A percentile compares a stretch with the other conserved stretches of the same genome.
Conservation (phyloP, 2,113 vertebrate genomes). For the Reinhardtius hippoglossoides region DNA sequence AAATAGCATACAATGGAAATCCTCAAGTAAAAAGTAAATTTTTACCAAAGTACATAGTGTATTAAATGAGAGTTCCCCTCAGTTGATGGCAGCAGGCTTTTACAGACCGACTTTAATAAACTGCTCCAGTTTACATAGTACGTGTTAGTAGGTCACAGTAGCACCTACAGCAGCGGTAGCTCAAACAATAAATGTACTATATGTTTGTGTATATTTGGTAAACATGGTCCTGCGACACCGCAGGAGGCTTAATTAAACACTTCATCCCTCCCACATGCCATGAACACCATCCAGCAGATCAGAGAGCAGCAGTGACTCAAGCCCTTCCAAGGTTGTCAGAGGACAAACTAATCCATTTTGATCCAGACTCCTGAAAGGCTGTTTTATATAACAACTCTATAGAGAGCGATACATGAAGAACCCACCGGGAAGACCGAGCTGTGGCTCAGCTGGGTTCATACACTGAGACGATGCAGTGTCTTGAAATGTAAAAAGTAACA, state of each 20-base stretch:
- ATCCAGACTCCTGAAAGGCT: constrained; percentile 4
- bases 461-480: background rate
- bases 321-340: background rate
- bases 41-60: too few species aligned
- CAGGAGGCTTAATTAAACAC: constrained; percentile 25
- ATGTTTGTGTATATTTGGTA: constrained; percentile 5
- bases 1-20: too few species aligned
- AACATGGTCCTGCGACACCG: background rate
- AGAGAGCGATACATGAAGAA: background rate
- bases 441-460: background rate
- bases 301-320: constrained; percentile 19
- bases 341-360: constrained; percentile 3
- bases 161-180: background rate
- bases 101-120: background rate
- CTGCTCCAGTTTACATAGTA: background rate
- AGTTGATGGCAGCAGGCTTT: background rate
- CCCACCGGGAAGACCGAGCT: background rate
- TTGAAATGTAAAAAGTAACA: constrained; percentile 1
- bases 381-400: constrained; percentile 13
- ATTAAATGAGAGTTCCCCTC: background rate
- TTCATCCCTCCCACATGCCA: constrained; percentile 4
- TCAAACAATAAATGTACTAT: constrained; percentile 17
- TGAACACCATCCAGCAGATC: constrained; percentile 6
- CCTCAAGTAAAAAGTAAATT: too few species aligned
- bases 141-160: constrained; percentile 20